Percentiles rank a stretch among this genome's conserved stretches.
Conservation (phyloP, 2,888 invertebrate genomes). For the Steromphala cineraria region DNA sequence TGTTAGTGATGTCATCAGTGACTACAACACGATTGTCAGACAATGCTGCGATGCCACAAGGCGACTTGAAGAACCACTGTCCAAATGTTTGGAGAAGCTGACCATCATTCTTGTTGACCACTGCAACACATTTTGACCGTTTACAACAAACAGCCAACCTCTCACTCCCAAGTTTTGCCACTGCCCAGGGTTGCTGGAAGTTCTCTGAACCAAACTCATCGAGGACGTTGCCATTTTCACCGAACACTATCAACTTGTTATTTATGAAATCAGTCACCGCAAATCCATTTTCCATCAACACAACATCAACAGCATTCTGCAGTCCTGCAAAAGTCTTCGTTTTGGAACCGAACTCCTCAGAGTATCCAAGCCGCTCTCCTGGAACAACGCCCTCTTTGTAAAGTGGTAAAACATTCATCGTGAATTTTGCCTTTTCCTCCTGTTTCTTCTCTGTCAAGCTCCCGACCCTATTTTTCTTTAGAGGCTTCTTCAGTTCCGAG, state of each 20-base stretch:
- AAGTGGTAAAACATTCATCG: too few relatives aligned
- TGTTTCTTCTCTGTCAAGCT: too few relatives aligned
- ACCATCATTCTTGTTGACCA: conserved; percentile 45
- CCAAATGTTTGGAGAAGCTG: conserved; percentile 50
- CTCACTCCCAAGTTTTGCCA: conserved; percentile 45
- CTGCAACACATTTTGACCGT: conserved; percentile 47
- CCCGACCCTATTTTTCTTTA: too few relatives aligned
- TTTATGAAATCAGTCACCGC: conserved; percentile 63
- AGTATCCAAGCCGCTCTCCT: background rate
- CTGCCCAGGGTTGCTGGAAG: conserved; percentile 56
- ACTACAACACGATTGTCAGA: conserved; percentile 73
- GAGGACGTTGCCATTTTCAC: conserved; percentile 44
- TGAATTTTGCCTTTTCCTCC: too few relatives aligned
- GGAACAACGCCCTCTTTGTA: background rate
- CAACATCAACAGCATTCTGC: conserved; percentile 48
- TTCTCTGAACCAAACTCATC: conserved; percentile 45
- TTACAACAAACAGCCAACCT: conserved; percentile 58
- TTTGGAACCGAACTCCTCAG: conserved; percentile 41
- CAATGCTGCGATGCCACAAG: conserved; percentile 63
- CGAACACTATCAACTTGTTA: conserved; percentile 54
- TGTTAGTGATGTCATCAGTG: conserved; percentile 75
- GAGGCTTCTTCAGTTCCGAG: too few relatives aligned
- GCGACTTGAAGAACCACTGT: conserved; percentile 51
- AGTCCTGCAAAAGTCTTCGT: conserved; percentile 41
- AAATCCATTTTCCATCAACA: conserved; percentile 41